Evolutionary conservation across 2,888 invertebrate genomes (phyloP).

Genomic region (Keiferia lycopersicella): DNA sequence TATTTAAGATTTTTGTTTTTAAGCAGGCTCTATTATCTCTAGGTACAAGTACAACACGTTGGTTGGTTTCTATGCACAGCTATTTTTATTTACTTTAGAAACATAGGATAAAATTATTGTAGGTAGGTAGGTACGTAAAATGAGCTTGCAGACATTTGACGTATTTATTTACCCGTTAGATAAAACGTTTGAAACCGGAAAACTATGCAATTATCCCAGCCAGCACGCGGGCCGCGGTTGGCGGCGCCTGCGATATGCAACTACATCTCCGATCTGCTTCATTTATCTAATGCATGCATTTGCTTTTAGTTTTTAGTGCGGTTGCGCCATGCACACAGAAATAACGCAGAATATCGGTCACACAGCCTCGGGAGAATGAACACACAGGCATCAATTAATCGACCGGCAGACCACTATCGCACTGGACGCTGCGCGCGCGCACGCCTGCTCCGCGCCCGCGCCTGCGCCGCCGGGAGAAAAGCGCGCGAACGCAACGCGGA

Average conservation of each 20-base stretch:
- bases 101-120: too few species aligned
- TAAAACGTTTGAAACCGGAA: not conserved
- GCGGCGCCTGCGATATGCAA: slow-evolving; percentile 28
- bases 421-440: slow-evolving; percentile 66
- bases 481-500: slow-evolving; percentile 55
- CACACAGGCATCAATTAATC: slow-evolving; percentile 60
- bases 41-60: too few species aligned
- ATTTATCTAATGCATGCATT: slow-evolving; percentile 77
- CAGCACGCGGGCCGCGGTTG: slow-evolving; percentile 24
- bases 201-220: slow-evolving; percentile 14
- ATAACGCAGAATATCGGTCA: slow-evolving; percentile 81
- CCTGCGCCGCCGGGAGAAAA: slow-evolving; percentile 43
- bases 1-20: too few species aligned
- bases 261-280: slow-evolving; percentile 52
- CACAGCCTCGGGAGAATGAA: slow-evolving; percentile 66
- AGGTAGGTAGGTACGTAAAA: too few species aligned
- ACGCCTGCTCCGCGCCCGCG: slow-evolving; percentile 50
- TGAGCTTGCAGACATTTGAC: too few species aligned
- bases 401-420: slow-evolving; percentile 67
- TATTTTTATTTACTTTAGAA: too few species aligned
- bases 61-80: too few species aligned
- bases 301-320: slow-evolving; percentile 74
- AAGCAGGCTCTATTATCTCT: too few species aligned
- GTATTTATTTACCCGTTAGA: too few species aligned
- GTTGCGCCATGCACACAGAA: slow-evolving; percentile 77